Conservation (phyloP, 2,888 invertebrate genomes). For the Sminthurinus aureus region DNA sequence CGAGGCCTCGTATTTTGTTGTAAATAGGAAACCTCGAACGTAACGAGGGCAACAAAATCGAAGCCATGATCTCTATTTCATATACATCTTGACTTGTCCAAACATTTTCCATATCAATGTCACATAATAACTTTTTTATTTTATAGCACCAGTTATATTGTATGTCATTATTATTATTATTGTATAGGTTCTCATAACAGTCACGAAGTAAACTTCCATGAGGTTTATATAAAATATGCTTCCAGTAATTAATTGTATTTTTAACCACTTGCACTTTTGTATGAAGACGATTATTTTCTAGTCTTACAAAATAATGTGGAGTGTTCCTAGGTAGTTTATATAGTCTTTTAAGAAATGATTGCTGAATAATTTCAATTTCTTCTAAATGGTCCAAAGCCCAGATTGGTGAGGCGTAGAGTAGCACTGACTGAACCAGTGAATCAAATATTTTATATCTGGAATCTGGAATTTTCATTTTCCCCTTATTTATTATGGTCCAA, state of each 20-base stretch:
- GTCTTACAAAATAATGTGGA: neutral
- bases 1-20: too few relatives aligned
- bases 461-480: neutral
- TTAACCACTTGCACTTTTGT: neutral
- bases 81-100: neutral
- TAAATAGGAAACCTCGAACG: too few relatives aligned
- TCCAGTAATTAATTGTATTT: conserved; percentile 2
- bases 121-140: neutral
- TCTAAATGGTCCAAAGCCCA: neutral
- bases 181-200: neutral
- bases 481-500: neutral
- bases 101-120: neutral
- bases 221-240: neutral
- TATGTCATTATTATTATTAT: neutral
- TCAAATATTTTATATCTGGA: neutral
- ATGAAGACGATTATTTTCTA: neutral
- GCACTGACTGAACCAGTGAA: neutral
- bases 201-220: neutral
- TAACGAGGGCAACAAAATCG: too few relatives aligned
- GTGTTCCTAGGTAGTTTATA: neutral
- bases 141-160: neutral
- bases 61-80: too few relatives aligned
- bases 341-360: neutral
- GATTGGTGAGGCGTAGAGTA: neutral
- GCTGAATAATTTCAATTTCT: neutral